Conservation (phyloP, 2,113 vertebrate species). For the Etheostoma spectabile region DNA sequence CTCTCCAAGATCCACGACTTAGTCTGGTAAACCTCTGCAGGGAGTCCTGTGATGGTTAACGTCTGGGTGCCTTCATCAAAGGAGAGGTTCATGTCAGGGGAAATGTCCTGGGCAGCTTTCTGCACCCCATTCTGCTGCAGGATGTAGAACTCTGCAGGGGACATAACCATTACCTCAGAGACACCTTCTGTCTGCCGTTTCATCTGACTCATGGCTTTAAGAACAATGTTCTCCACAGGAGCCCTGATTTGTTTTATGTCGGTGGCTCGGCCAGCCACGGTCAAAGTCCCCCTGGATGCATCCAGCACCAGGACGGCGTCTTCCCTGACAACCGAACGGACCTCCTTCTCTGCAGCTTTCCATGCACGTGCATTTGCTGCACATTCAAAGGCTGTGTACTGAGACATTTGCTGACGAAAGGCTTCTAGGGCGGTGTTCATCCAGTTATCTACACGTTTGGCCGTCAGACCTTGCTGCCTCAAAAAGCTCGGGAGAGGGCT, state of each 20-base stretch:
- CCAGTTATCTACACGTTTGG: slow-evolving; percentile 81
- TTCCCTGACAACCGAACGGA: slow-evolving; percentile 45
- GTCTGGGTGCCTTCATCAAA: slow-evolving; percentile 72
- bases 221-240: slow-evolving; percentile 69
- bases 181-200: slow-evolving; percentile 78
- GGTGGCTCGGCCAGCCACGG: slow-evolving; percentile 81
- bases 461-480: slow-evolving; percentile 69
- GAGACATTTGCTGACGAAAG: slow-evolving; percentile 79
- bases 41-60: slow-evolving; percentile 82
- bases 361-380: slow-evolving; percentile 67
- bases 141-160: slow-evolving; percentile 76
- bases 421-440: slow-evolving; percentile 26
- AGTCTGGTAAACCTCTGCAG: slow-evolving; percentile 77
- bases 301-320: slow-evolving; percentile 70
- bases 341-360: slow-evolving; percentile 73
- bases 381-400: slow-evolving; percentile 75
- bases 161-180: slow-evolving; percentile 70
- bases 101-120: slow-evolving; percentile 50
- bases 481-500: slow-evolving; percentile 80
- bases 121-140: slow-evolving; percentile 78
- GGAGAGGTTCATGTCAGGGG: slow-evolving; percentile 73
- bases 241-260: slow-evolving; percentile 67
- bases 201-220: slow-evolving; percentile 66
- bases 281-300: slow-evolving; percentile 54
- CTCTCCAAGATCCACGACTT: slow-evolving; percentile 85